These are phyloP conservation scores for Halocynthia aurantium DNA, from an alignment of 23 tunicate species.

Conservation along the genomic window DNA sequence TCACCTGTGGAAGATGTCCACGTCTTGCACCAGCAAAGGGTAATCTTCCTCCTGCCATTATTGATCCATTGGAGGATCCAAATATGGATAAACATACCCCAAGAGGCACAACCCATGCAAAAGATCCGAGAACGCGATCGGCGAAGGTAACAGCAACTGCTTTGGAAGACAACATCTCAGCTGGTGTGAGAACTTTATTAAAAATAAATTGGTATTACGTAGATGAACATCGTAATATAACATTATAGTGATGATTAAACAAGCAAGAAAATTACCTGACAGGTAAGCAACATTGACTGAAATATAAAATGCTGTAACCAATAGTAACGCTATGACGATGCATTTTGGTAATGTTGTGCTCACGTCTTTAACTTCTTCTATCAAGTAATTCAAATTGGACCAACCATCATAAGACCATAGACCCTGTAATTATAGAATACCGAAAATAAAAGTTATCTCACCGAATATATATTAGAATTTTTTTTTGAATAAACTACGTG, in stretches of 20 bases:
- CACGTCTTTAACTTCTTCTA: conserved; percentile 45
- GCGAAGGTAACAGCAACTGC: conserved; percentile 72
- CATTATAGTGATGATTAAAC: no score
- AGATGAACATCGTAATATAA: no score
- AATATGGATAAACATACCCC: conserved; percentile 47
- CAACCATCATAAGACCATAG: conserved; percentile 57
- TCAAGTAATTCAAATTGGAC: conserved; percentile 26
- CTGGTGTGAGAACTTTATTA: conserved; percentile 24
- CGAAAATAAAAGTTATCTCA: no score
- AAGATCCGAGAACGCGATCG: conserved; percentile 18
- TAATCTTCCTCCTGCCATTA: conserved; percentile 18
- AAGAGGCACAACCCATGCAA: conserved; percentile 54
- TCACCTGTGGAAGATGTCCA: conserved; percentile 52
- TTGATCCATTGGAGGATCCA: conserved; percentile 43
- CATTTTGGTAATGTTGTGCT: conserved; percentile 28
- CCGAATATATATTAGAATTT: no score
- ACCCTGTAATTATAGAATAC: neutral
- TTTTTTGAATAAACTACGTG: no score
- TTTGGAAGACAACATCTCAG: conserved; percentile 46
- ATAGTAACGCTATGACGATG: conserved; percentile 28
- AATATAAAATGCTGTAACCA: conserved; percentile 38
- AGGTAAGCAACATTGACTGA: conserved; percentile 48
- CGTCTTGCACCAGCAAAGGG: conserved; percentile 46
- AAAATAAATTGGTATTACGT: no score
- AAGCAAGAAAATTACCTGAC: conserved; percentile 16